Conservation (phyloP, 1,140 invertebrate species). For the Drosophila lowei region DNA sequence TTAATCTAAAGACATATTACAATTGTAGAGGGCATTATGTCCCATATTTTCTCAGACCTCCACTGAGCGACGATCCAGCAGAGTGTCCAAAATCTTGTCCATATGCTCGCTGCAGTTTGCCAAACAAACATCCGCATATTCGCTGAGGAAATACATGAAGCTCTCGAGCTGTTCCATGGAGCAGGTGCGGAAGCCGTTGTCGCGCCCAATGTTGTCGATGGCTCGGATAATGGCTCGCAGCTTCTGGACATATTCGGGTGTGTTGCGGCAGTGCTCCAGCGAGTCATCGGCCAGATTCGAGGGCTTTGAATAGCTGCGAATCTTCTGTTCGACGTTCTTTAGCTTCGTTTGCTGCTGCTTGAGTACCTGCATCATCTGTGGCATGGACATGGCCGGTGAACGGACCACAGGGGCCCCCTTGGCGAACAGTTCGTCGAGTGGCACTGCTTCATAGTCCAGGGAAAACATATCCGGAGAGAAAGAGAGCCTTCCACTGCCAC, state of each 20-base stretch:
- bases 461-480: conserved; percentile 69
- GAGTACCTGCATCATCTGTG: conserved; percentile 60
- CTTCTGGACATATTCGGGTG: conserved; percentile 57
- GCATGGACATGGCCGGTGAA: conserved; percentile 36
- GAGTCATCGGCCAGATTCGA: conserved; percentile 38
- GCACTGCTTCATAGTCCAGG: conserved; percentile 63
- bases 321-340: conserved; percentile 55
- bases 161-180: conserved; percentile 68
- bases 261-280: conserved; percentile 52
- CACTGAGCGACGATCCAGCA: conserved; percentile 59
- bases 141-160: conserved; percentile 72
- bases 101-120: conserved; percentile 74
- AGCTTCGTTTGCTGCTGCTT: conserved; percentile 62
- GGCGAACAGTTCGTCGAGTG: conserved; percentile 71
- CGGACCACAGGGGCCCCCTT: conserved; percentile 27
- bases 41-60: conserved; percentile 24
- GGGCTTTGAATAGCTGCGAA: conserved; percentile 55
- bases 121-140: conserved; percentile 73
- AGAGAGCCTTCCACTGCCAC: conserved; percentile 55
- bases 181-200: conserved; percentile 60
- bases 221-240: conserved; percentile 49
- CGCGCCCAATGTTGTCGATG: conserved; percentile 66
- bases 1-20: too few species aligned
- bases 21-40: too few species aligned
- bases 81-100: conserved; percentile 68